Evolutionary conservation across 2,113 vertebrate species (phyloP).

Genomic region (Chloropsis cyanopogon): DNA sequence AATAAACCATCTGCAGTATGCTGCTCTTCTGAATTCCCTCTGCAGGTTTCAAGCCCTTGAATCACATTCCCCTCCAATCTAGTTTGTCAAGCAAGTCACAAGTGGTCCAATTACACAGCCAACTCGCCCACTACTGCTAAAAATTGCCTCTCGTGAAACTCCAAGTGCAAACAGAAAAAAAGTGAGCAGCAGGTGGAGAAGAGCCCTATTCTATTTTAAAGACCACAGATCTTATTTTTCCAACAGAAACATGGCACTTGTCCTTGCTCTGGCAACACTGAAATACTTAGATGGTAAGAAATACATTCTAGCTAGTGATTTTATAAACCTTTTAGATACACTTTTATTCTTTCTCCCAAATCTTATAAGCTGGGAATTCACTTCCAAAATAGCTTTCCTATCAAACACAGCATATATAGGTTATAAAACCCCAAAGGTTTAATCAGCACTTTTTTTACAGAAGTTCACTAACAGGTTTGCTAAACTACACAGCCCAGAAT

Average conservation of each 20-base stretch:
- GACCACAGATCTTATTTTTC: background rate
- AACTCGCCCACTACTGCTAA: background rate
- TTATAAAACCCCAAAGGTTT: background rate
- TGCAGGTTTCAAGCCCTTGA: background rate
- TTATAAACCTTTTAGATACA: background rate
- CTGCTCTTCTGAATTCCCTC: background rate
- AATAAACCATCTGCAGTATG: background rate
- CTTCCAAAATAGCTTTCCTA: background rate
- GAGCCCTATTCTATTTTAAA: background rate
- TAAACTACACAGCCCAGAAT: background rate
- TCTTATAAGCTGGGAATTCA: background rate
- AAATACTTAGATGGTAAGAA: background rate
- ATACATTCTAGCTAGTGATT: background rate
- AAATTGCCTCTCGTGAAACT: background rate
- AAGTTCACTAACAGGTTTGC: background rate
- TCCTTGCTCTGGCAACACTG: background rate
- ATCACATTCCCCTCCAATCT: rapidly evolving
- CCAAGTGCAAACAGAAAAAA: background rate
- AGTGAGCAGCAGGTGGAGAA: background rate
- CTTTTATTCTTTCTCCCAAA: background rate
- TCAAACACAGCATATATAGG: background rate
- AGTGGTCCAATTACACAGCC: background rate
- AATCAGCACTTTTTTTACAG: background rate
- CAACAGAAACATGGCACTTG: background rate
- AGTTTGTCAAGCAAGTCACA: background rate